phyloP scores from a whole-genome alignment of 2,888 invertebrate genomes.

The Teleiodes luculella region DNA sequence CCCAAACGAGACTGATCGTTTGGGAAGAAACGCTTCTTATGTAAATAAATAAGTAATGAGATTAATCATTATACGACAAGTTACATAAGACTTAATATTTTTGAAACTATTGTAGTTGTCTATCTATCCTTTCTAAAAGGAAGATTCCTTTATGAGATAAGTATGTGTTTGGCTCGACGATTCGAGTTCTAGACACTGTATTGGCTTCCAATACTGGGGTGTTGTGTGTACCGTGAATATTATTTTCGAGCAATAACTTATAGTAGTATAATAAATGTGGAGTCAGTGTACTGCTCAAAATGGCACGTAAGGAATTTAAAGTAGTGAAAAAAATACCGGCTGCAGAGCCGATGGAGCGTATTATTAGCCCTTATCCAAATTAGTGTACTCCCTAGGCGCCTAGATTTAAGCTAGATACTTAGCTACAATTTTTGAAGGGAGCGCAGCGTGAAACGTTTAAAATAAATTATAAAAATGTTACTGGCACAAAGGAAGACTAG shows the following conservation, averaged over 20 bases:
- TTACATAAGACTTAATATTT: conserved; percentile 65
- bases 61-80: conserved; percentile 42
- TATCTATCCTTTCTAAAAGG: conserved; percentile 44
- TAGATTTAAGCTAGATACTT: conserved; percentile 60
- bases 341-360: conserved; percentile 36
- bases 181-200: background rate
- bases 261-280: conserved; percentile 43
- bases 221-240: conserved; percentile 25
- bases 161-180: background rate
- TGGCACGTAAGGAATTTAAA: conserved; percentile 73
- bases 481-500: too few relatives aligned
- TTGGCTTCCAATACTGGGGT: conserved; percentile 6
- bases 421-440: conserved; percentile 38
- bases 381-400: conserved; percentile 57
- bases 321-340: conserved; percentile 49
- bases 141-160: conserved; percentile 20
- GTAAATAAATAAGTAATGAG: conserved; percentile 34
- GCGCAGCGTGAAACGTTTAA: conserved; percentile 30
- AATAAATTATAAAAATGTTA: too few relatives aligned
- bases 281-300: conserved; percentile 65
- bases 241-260: conserved; percentile 51
- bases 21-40: conserved; percentile 43
- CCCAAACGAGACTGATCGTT: conserved; percentile 23
- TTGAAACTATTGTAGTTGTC: conserved; percentile 62
- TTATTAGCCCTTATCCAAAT: conserved; percentile 45